Evolutionary conservation across 2,113 vertebrate species (phyloP), one percentile per base, ranked within the genome.

Genomic region (Carlito syrichta): DNA sequence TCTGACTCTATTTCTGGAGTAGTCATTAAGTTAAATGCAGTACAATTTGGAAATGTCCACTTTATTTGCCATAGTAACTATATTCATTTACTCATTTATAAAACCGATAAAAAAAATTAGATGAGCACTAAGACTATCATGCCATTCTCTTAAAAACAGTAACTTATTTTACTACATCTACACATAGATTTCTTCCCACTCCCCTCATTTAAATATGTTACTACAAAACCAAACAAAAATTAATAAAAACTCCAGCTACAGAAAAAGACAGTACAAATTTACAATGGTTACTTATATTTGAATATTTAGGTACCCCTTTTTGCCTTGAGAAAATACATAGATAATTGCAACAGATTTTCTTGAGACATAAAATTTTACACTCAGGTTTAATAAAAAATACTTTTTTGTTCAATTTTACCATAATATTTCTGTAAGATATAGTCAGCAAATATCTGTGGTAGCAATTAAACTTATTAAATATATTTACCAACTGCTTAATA

Each of bases 381-480:
- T 77, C 40, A 71, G 74, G 16, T 94, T 94, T 97, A 96, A 98
- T 97, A 97, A 98, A 98, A 98, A 98, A 97, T 83, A 98, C 92
- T 98, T 97, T 98, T n/a, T 99, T 98, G 98, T 98, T 98, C 97
- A 98, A 98, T 98, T 98, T 98, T 98, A 98, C 99, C 98, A 98
- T 97, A 98, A 95, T 89, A 98, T 97, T 97, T 96, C 93, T 98
- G 98, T 96, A 98, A 98, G 98, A 97, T 92, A 63, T 94, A 98
- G 97, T 97, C 98, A 98, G 98, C 88, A 98, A 95, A 95, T 98
- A 96, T 96, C 81, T 95, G 89, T 96, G 94, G 97, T 97, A 96
- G 97, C 98, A 98, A 98, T 98, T 97, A 98, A 98, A 98, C 97
- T 99, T 99, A 99, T 99, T 99, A 99, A 99, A 98, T 98, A 97